Evolutionary conservation across 1,140 invertebrate species (phyloP).

Genomic region (Zaprionus capensis): DNA sequence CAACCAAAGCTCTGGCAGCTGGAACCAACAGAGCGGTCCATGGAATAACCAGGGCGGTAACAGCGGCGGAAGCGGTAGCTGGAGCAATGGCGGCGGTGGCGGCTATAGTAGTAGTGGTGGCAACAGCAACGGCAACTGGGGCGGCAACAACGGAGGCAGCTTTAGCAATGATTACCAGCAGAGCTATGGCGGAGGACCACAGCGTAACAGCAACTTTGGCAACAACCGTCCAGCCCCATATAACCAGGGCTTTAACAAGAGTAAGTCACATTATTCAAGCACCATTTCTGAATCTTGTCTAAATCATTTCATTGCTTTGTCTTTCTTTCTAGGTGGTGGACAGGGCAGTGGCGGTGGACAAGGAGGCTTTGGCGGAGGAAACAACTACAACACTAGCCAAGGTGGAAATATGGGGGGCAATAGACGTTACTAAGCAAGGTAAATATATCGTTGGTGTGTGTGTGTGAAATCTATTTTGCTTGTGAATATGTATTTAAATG

Average conservation of each 20-base stretch:
- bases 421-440: constrained; percentile 81
- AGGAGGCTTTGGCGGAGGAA: constrained; percentile 55
- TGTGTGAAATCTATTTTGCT: constrained; percentile 19
- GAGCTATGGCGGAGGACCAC: constrained; percentile 89
- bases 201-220: constrained; percentile 87
- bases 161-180: constrained; percentile 92
- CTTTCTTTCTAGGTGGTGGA: constrained; percentile 31
- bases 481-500: constrained; percentile 21
- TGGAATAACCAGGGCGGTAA: constrained; percentile 72
- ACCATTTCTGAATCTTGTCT: not conserved
- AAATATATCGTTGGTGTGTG: constrained; percentile 39
- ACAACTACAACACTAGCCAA: constrained; percentile 62
- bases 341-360: constrained; percentile 58
- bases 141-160: constrained; percentile 84
- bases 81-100: constrained; percentile 83
- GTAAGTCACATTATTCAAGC: constrained; percentile 27
- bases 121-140: constrained; percentile 49
- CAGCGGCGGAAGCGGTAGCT: constrained; percentile 73
- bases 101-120: constrained; percentile 53
- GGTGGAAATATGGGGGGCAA: constrained; percentile 81
- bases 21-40: constrained; percentile 72
- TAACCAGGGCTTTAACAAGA: constrained; percentile 80
- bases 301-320: not conserved
- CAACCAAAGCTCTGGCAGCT: constrained; percentile 61
- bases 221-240: constrained; percentile 87